Base-by-base conservation (phyloP, 2,797 vertebrate species). In the Sylvia borin region DNA sequence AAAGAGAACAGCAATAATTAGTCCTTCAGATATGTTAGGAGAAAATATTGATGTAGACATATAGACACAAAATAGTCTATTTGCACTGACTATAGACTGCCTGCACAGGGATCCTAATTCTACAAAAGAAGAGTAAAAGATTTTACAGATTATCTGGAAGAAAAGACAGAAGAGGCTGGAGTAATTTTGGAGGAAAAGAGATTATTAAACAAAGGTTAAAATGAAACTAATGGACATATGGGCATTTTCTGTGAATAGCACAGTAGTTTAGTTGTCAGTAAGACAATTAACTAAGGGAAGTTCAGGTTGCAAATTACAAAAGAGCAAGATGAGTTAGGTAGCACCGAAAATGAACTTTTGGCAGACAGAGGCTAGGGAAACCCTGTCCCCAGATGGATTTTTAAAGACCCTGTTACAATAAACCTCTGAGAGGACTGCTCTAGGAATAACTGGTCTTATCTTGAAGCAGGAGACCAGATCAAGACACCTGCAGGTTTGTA, bases 351-450 rank as follows among this genome's bases (percentile, higher is more conserved):
- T 5, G 3, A 43, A 21, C 36, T 21, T 21, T 72, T 70, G 38
- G 29, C 6, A 68, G 51, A 61, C 19, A 76, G 16, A 70, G 11
- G 5, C 14, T 81, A 20, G 11, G 36, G 8, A 75, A 87, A 64
- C 2, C 2, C 11, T 57, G 3, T 61, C 7, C 58, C 26, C 5
- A 22, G 8, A 27, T 13, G 3, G 0, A 3, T 64, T 45, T 61
- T 43, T 12, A 55, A 76, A 77, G 36, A 82, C 4, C 1, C 1
- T 18, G 3, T 32, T 60, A 71, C 83, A 80, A 73, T 31, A 58
- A 73, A 60, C 2, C 2, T 74, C 26, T 57, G 4, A 45, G 29
- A 36, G 14, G 14, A 40, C 11, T 40, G 32, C 9, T 61, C 54
- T 60, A 74, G n/a, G 36, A 92, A 36, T 16, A 43, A 4, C 2